Evolutionary conservation across 2,888 invertebrate genomes (phyloP).

Genomic region (Eudemis profundana): DNA sequence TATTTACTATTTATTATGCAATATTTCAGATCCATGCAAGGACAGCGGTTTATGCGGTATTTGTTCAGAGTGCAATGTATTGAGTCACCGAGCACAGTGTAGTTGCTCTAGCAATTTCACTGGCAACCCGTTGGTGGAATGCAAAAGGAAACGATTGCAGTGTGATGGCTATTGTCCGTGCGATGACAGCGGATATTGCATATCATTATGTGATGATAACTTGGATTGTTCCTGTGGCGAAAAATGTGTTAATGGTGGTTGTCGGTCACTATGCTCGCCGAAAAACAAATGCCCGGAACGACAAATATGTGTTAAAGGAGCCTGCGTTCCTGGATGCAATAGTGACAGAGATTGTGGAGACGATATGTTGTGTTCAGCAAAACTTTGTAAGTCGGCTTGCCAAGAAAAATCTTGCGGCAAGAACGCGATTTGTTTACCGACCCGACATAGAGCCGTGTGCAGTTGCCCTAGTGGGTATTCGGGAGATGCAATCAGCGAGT

Average conservation of each 20-base stretch:
- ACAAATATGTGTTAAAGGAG: conserved; percentile 89
- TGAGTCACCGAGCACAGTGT: conserved; percentile 94
- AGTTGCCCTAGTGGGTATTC: conserved; percentile 94
- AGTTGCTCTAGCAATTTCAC: conserved; percentile 92
- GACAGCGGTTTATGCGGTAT: conserved; percentile 90
- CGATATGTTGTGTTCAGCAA: conserved; percentile 88
- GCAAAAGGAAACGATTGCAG: conserved; percentile 88
- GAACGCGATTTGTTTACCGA: conserved; percentile 91
- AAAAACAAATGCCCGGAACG: conserved; percentile 90
- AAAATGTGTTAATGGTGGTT: conserved; percentile 89
- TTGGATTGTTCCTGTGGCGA: conserved; percentile 93
- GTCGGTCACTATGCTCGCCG: conserved; percentile 89
- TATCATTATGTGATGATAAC: conserved; percentile 87
- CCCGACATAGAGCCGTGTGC: conserved; percentile 93
- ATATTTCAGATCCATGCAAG: conserved; percentile 90
- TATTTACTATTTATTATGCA: conserved; percentile 2
- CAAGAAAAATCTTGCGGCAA: conserved; percentile 90
- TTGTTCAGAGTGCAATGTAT: conserved; percentile 93
- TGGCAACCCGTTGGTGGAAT: conserved; percentile 93
- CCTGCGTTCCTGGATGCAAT: conserved; percentile 92
- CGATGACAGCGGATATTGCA: conserved; percentile 92
- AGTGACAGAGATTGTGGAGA: conserved; percentile 91
- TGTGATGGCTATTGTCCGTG: conserved; percentile 93
- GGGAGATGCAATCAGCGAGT: conserved; percentile 91
- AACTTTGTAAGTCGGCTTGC: conserved; percentile 90